Evolutionary conservation across 2,113 vertebrate genomes (phyloP).

Genomic region (Scophthalmus maximus): DNA sequence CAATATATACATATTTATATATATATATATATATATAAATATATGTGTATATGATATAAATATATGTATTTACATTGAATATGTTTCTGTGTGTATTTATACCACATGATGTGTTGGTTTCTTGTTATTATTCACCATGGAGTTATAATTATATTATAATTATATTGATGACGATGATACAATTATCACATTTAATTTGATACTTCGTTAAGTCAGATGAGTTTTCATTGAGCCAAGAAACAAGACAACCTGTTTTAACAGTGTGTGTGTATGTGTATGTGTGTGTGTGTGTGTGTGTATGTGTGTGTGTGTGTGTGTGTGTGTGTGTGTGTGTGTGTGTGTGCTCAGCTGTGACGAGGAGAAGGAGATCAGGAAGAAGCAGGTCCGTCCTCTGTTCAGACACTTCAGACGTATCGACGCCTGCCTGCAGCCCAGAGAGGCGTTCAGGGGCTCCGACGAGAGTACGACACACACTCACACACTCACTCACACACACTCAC

Average conservation of each 20-base stretch:
- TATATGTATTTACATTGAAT: not conserved
- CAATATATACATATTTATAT: not conserved
- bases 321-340: conserved; percentile 29
- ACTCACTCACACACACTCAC: not conserved
- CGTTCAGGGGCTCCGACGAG: conserved; percentile 95
- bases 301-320: conserved; percentile 19
- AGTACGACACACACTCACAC: conserved; percentile 81
- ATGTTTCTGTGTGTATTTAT: not conserved
- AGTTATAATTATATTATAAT: not conserved
- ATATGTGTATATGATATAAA: too few species aligned
- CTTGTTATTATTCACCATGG: too few species aligned
- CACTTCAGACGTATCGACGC: conserved; percentile 96
- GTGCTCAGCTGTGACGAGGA: conserved; percentile 87
- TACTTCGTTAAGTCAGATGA: too few species aligned
- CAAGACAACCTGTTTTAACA: too few species aligned
- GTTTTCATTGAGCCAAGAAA: too few species aligned
- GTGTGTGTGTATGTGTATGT: too few species aligned
- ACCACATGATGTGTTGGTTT: too few species aligned
- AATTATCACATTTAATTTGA: too few species aligned
- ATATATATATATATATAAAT: not conserved
- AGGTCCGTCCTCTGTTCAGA: conserved; percentile 94
- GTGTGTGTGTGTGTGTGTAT: not conserved
- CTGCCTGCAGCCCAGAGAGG: conserved; percentile 95
- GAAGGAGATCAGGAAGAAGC: conserved; percentile 90
- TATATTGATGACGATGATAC: too few species aligned